Evolutionary conservation across 2,797 vertebrate species (phyloP).

Genomic region (Paedocypris micromegethes): DNA sequence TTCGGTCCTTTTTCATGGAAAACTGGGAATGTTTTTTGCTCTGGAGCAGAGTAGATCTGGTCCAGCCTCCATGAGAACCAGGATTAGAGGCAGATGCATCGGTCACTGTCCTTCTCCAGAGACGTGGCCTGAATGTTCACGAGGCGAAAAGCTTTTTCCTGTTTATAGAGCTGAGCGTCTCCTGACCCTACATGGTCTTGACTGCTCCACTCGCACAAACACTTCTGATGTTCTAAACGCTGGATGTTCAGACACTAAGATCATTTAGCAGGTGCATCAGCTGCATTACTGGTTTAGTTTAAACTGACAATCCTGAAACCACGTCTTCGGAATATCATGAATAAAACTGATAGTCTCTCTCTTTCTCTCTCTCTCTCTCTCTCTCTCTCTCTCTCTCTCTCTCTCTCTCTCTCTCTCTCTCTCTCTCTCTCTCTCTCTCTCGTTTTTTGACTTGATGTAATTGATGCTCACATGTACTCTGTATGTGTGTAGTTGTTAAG

Average conservation of each 20-base stretch:
- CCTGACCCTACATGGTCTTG: conserved; percentile 17
- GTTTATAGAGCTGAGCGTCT: conserved; percentile 35
- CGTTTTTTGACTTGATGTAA: too few relatives aligned
- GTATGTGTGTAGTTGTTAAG: not conserved
- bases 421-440: too few relatives aligned
- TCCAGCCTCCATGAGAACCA: conserved; percentile 43
- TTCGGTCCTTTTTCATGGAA: too few relatives aligned
- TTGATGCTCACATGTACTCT: too few relatives aligned
- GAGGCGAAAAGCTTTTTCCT: conserved; percentile 41
- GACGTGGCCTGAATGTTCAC: conserved; percentile 32
- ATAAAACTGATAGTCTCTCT: not conserved
- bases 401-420: too few relatives aligned
- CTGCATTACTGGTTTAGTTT: too few relatives aligned
- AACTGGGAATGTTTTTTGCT: not conserved
- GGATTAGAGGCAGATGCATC: conserved; percentile 16
- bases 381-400: too few relatives aligned
- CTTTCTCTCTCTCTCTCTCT: too few relatives aligned
- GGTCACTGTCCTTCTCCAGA: conserved; percentile 38
- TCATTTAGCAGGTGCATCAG: conserved; percentile 3
- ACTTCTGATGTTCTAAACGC: conserved; percentile 7
- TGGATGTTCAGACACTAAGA: not conserved
- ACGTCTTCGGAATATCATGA: not conserved
- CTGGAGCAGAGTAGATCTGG: not conserved
- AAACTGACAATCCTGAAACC: too few relatives aligned
- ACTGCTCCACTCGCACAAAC: not conserved